Percentiles rank a stretch among this genome's conserved stretches.
Conservation (phyloP, 2,797 vertebrate genomes). For the Spea hammondii region DNA sequence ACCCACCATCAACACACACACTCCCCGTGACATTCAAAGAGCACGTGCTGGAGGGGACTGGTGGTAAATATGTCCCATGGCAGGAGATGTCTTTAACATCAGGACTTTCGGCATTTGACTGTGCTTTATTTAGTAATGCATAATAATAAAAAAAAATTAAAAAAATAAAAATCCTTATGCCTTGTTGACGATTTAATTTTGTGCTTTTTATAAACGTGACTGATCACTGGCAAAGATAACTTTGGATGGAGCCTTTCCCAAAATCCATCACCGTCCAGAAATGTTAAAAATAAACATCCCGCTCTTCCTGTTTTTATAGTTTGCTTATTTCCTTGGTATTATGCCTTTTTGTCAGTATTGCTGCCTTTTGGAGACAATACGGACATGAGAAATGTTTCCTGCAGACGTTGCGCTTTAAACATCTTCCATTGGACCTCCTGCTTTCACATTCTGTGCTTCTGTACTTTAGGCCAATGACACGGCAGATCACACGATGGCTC, state of each 20-base stretch:
- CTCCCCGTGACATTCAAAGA: too few species aligned
- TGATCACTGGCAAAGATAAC: too few species aligned
- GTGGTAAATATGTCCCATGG: too few species aligned
- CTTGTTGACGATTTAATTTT: too few species aligned
- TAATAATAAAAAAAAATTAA: too few species aligned
- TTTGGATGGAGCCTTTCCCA: constrained; percentile 58
- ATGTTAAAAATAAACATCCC: constrained; percentile 68
- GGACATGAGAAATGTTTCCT: constrained; percentile 70
- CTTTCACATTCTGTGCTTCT: not conserved
- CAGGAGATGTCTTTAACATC: too few species aligned
- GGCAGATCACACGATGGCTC: not conserved
- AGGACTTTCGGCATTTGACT: too few species aligned
- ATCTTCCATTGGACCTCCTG: constrained; percentile 1
- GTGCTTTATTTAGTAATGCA: too few species aligned
- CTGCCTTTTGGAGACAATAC: constrained; percentile 37
- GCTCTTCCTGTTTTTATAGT: constrained; percentile 75
- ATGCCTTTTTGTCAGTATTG: constrained; percentile 60
- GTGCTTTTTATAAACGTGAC: too few species aligned
- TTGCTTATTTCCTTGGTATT: constrained; percentile 69
- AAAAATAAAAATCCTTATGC: too few species aligned
- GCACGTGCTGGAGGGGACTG: too few species aligned
- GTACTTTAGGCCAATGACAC: not conserved
- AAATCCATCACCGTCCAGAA: constrained; percentile 72
- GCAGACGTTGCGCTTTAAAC: constrained; percentile 68
- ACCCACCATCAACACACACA: too few species aligned